Conservation (phyloP, 2,113 vertebrate species). For the Illadopsis cleaveri region DNA sequence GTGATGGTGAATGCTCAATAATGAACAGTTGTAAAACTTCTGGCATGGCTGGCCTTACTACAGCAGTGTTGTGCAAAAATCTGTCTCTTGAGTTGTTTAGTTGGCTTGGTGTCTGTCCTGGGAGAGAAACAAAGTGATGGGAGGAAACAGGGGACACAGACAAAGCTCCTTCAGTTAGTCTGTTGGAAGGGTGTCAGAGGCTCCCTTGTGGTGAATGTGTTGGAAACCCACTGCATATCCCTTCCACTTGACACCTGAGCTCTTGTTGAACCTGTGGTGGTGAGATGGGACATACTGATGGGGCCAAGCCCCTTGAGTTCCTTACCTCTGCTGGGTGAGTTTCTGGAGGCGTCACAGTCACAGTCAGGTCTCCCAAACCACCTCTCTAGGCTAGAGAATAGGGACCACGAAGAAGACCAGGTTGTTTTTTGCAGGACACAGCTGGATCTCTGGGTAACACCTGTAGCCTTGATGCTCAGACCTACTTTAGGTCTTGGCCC, state of each 20-base stretch:
- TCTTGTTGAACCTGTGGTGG: neutral
- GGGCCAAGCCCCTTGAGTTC: neutral
- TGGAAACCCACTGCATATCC: neutral
- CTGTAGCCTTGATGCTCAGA: neutral
- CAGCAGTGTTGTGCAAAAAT: fast-evolving
- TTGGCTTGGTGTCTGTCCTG: neutral
- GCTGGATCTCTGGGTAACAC: neutral
- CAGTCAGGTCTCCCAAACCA: neutral
- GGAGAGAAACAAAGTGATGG: neutral
- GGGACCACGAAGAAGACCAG: neutral
- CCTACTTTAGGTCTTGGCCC: neutral
- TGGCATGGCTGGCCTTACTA: neutral
- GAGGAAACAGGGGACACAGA: neutral
- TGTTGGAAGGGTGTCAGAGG: neutral
- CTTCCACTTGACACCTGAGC: fast-evolving
- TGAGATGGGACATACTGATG: neutral
- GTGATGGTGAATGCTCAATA: neutral
- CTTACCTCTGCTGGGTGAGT: neutral
- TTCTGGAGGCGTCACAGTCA: neutral
- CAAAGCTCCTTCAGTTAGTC: neutral
- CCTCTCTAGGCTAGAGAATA: neutral
- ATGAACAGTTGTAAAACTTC: neutral
- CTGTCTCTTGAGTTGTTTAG: neutral
- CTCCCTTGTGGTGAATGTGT: neutral
- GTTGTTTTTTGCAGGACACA: neutral